A percentile compares a stretch with the other conserved stretches of the same genome.
Evolutionary conservation across 2,888 invertebrate species (phyloP).

Genomic region (Drosophila demipolita): DNA sequence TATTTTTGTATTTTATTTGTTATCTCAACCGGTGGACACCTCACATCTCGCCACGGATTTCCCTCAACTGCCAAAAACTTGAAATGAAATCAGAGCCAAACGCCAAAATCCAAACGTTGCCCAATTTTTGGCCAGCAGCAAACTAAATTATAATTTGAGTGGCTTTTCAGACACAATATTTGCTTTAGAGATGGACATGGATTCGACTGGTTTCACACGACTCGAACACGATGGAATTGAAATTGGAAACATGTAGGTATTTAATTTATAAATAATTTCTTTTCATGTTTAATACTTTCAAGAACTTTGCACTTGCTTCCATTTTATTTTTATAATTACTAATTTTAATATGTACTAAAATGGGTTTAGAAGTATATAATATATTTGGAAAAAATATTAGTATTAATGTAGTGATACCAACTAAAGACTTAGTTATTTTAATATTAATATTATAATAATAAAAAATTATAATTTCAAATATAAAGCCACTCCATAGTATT

Average conservation of each 20-base stretch:
- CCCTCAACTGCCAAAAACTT: conserved; percentile 16
- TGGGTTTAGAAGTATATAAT: not conserved
- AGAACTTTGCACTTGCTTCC: not conserved
- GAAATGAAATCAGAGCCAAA: conserved; percentile 57
- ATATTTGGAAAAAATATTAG: not conserved
- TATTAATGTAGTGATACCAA: not conserved
- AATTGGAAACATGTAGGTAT: not conserved
- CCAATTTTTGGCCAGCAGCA: conserved; percentile 67
- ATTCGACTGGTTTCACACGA: not conserved
- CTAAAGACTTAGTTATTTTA: too few relatives aligned
- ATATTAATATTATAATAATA: not conserved
- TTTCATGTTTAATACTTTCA: not conserved
- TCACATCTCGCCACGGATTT: not conserved
- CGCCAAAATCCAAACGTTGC: conserved; percentile 46
- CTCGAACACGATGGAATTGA: not conserved
- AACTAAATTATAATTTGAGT: conserved; percentile 72
- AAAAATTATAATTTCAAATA: not conserved
- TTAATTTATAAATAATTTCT: not conserved
- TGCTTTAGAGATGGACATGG: conserved; percentile 4
- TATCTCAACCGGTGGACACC: conserved; percentile 18
- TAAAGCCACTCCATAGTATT: not conserved
- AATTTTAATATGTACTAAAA: not conserved
- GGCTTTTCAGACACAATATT: conserved; percentile 35
- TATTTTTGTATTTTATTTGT: conserved; percentile 18
- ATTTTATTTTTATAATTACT: not conserved